These are phyloP conservation scores for Bombus confusus DNA, from an alignment of 1,140 invertebrate genomes.

Conservation along the genomic window DNA sequence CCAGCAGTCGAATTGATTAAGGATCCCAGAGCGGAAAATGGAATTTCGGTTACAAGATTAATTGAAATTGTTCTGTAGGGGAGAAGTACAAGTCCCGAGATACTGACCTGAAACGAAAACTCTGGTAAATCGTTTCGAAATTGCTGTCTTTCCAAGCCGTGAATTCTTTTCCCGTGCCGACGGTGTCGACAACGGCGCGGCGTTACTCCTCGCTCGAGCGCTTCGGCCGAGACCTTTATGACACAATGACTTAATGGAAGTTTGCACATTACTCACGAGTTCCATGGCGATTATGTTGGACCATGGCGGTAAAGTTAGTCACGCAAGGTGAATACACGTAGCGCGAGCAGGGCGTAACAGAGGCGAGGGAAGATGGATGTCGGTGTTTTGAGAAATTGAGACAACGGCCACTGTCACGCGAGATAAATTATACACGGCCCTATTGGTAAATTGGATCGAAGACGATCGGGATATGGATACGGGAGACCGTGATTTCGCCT, in stretches of 20 bases:
- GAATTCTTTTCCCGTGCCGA: slow-evolving; percentile 42
- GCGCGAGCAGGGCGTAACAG: slow-evolving; percentile 44
- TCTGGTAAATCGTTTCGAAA: slow-evolving; percentile 16
- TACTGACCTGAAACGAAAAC: neutral
- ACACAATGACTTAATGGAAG: slow-evolving; percentile 71
- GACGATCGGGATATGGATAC: slow-evolving; percentile 15
- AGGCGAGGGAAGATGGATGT: slow-evolving; percentile 61
- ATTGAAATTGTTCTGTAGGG: slow-evolving; percentile 6
- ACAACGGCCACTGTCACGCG: slow-evolving; percentile 61
- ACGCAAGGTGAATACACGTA: slow-evolving; percentile 66
- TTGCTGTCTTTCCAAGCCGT: slow-evolving; percentile 10
- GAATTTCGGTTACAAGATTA: slow-evolving; percentile 8
- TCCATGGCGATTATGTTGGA: slow-evolving; percentile 64
- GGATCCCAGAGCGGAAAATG: neutral
- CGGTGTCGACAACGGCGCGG: neutral
- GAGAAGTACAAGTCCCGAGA: neutral
- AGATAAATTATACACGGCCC: slow-evolving; percentile 54
- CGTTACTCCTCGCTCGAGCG: slow-evolving; percentile 24
- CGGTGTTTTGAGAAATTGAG: slow-evolving; percentile 67
- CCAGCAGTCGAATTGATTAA: neutral
- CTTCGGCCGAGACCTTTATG: slow-evolving; percentile 44
- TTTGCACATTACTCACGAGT: slow-evolving; percentile 66
- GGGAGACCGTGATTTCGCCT: slow-evolving; percentile 1
- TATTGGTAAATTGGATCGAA: slow-evolving; percentile 53
- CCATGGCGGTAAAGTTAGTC: slow-evolving; percentile 63